phyloP scores from a whole-genome alignment of 1,140 invertebrate genomes.

The Panonychus citri region DNA sequence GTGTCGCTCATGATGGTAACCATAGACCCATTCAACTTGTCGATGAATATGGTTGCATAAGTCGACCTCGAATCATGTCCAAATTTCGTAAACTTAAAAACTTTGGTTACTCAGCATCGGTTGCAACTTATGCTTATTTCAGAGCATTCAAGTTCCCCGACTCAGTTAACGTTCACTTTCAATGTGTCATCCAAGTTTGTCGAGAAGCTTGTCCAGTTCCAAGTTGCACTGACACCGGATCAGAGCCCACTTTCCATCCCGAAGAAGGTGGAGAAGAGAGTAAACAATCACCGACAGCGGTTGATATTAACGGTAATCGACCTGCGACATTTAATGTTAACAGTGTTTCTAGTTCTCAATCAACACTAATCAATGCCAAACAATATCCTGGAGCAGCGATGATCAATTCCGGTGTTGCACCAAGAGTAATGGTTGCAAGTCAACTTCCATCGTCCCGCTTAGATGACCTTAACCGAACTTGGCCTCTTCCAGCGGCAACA shows the following conservation, averaged over 20 bases:
- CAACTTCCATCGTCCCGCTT: neutral
- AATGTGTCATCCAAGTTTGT: slow-evolving; percentile 19
- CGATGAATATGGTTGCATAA: slow-evolving; percentile 70
- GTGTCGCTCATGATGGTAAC: slow-evolving; percentile 77
- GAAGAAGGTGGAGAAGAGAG: neutral
- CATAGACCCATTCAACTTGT: slow-evolving; percentile 70
- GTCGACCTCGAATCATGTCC: slow-evolving; percentile 69
- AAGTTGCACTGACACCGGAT: slow-evolving; percentile 12
- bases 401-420: neutral
- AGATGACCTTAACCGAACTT: neutral
- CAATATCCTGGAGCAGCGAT: neutral
- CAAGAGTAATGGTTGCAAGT: neutral
- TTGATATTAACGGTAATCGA: neutral
- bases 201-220: slow-evolving; percentile 16
- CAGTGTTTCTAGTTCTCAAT: neutral
- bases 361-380: neutral
- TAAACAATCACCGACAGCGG: neutral
- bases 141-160: slow-evolving; percentile 20
- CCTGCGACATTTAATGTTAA: neutral
- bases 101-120: slow-evolving; percentile 72
- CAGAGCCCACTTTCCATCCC: neutral
- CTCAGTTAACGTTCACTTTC: slow-evolving; percentile 18
- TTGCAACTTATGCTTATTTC: slow-evolving; percentile 82
- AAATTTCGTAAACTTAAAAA: slow-evolving; percentile 88
- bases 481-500: neutral